Evolutionary conservation across 2,888 invertebrate genomes (phyloP).

Genomic region (Tipula confusa): DNA sequence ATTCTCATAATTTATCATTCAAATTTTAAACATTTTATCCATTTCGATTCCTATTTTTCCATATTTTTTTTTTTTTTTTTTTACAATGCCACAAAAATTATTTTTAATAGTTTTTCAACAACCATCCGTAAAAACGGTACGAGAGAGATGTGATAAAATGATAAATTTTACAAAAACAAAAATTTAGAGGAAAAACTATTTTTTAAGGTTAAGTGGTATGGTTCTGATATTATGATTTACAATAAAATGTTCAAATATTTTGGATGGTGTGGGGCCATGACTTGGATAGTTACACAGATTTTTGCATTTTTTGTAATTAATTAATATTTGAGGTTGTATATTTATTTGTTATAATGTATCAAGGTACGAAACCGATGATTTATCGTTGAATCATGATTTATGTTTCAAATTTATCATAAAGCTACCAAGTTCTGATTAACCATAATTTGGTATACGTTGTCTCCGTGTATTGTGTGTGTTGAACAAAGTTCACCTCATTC

Average conservation of each 20-base stretch:
- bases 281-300: not conserved
- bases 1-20: not conserved
- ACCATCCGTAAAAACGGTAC: not conserved
- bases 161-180: not conserved
- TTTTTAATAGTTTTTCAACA: not conserved
- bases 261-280: no score
- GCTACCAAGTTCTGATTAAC: not conserved
- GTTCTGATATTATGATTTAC: not conserved
- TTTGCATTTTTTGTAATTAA: not conserved
- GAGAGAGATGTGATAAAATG: not conserved
- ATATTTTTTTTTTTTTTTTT: no score
- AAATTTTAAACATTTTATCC: not conserved
- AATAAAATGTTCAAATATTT: not conserved
- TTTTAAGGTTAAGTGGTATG: not conserved
- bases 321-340: not conserved
- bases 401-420: not conserved
- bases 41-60: not conserved
- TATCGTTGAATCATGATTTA: not conserved
- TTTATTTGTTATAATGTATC: not conserved
- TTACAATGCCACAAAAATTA: not conserved
- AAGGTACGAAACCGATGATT: not conserved
- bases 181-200: not conserved
- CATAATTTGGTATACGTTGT: not conserved
- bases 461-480: not conserved
- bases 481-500: not conserved